These are phyloP conservation scores for Diprion similis DNA, from an alignment of 1,140 invertebrate genomes.

Conservation along the genomic window DNA sequence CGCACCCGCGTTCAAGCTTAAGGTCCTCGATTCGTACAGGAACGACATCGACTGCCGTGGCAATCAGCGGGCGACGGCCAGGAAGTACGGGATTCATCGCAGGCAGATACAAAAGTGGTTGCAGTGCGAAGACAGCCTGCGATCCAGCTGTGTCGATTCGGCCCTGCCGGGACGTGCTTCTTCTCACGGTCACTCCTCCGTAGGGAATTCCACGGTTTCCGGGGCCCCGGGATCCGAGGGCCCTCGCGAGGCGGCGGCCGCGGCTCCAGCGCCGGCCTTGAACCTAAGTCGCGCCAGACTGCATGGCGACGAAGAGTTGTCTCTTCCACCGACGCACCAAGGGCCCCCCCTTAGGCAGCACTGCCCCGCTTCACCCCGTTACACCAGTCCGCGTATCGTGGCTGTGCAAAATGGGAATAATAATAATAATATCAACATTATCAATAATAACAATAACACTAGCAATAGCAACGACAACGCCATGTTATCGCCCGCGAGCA, in stretches of 20 bases:
- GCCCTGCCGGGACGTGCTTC: constrained; percentile 24
- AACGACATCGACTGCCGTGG: constrained; percentile 83
- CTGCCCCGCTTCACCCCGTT: constrained; percentile 5
- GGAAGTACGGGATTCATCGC: constrained; percentile 86
- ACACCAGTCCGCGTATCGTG: constrained; percentile 9
- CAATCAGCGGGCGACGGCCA: constrained; percentile 83
- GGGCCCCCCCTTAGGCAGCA: constrained; percentile 35
- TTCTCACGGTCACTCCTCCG: constrained; percentile 23
- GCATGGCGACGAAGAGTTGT: constrained; percentile 54
- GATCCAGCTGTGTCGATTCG: constrained; percentile 67
- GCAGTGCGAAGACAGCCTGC: constrained; percentile 78
- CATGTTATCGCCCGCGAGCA: constrained; percentile 28
- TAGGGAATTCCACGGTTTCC: constrained; percentile 25
- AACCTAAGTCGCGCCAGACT: constrained; percentile 62
- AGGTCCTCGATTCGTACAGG: constrained; percentile 84
- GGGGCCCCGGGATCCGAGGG: constrained; percentile 23
- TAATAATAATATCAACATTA: constrained; percentile 24
- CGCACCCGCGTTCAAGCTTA: constrained; percentile 83
- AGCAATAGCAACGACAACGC: constrained; percentile 21
- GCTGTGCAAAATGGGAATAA: constrained; percentile 22
- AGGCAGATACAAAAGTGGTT: constrained; percentile 90
- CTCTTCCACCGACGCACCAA: constrained; percentile 38
- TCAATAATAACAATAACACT: background rate
- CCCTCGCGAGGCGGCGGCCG: constrained; percentile 14
- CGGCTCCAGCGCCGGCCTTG: constrained; percentile 57